These are phyloP conservation scores for Melanophora roralis DNA, from an alignment of 2,888 invertebrate genomes.

Conservation along the genomic window DNA sequence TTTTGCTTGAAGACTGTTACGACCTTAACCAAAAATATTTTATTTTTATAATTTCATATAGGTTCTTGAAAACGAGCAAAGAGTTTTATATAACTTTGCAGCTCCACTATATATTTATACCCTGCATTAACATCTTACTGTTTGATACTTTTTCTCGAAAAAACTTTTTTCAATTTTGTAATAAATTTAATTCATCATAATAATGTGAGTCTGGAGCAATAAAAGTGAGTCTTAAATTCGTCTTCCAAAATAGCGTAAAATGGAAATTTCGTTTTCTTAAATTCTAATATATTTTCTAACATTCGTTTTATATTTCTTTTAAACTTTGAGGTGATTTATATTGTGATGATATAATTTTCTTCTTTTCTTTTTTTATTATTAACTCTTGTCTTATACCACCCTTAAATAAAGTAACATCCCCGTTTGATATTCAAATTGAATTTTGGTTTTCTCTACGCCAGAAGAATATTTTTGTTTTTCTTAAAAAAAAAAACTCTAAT, in stretches of 20 bases:
- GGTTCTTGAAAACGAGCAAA: background rate
- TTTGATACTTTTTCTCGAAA: background rate
- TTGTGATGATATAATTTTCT: constrained; percentile 19
- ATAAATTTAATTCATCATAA: background rate
- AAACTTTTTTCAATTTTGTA: background rate
- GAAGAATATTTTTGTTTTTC: background rate
- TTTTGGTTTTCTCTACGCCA: constrained; percentile 6
- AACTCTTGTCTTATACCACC: background rate
- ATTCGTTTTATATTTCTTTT: background rate
- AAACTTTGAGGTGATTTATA: constrained; percentile 34
- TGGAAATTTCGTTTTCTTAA: background rate
- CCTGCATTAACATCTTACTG: background rate
- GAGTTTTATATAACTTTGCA: background rate
- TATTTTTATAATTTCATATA: constrained; percentile 10
- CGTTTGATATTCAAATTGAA: constrained; percentile 24
- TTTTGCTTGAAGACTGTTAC: constrained; percentile 2
- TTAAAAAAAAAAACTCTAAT: background rate
- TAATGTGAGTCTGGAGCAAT: background rate
- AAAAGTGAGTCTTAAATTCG: background rate
- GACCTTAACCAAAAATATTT: constrained; percentile 26
- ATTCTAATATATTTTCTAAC: background rate
- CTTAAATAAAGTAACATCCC: background rate
- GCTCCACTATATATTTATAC: background rate
- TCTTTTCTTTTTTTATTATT: constrained; percentile 27
- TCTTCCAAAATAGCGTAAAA: background rate